Percentiles rank a stretch among this genome's conserved stretches.
These are phyloP conservation scores for Phasianus colchicus DNA, from an alignment of 2,113 vertebrate species.

Conservation along the genomic window DNA sequence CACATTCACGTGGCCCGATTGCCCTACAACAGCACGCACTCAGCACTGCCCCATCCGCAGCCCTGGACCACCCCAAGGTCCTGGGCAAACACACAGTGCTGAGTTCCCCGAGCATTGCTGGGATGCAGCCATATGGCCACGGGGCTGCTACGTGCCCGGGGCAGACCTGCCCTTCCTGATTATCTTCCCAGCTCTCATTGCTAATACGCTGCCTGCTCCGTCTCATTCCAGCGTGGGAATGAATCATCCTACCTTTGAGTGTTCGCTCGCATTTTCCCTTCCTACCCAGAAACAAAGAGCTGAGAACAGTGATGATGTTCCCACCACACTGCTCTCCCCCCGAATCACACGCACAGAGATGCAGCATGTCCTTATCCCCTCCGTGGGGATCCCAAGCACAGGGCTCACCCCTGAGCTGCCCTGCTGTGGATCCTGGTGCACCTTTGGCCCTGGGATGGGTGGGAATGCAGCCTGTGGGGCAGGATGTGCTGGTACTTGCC, in stretches of 20 bases:
- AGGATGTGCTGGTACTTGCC: slow-evolving; percentile 64
- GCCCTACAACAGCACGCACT: fast-evolving
- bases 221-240: slow-evolving; percentile 38
- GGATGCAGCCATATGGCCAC: neutral
- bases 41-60: neutral
- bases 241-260: slow-evolving; percentile 42
- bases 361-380: neutral
- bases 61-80: neutral
- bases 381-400: neutral
- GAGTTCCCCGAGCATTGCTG: neutral
- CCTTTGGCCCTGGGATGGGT: neutral
- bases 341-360: neutral
- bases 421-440: fast-evolving
- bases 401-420: neutral
- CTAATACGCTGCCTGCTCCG: neutral
- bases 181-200: slow-evolving; percentile 17
- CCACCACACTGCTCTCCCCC: neutral
- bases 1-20: fast-evolving
- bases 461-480: neutral
- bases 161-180: slow-evolving; percentile 52
- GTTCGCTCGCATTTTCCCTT: neutral
- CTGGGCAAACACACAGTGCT: fast-evolving
- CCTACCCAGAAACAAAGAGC: neutral
- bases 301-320: neutral
- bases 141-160: slow-evolving; percentile 26